Percentiles rank a stretch among this genome's conserved stretches.
Evolutionary conservation across 1,140 invertebrate species (phyloP).

Genomic region (Mya arenaria): DNA sequence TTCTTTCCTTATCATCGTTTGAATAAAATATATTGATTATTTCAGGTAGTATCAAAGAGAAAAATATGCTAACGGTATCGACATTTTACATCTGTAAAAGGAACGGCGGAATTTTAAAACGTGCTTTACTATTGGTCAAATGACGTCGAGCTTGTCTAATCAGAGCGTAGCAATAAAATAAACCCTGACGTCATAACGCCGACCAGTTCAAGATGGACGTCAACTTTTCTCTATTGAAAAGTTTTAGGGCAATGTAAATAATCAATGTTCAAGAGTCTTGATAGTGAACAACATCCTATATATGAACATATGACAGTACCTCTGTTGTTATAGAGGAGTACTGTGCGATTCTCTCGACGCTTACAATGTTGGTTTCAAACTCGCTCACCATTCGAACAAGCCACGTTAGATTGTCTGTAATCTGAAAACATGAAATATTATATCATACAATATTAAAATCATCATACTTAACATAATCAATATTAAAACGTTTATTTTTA

Average conservation of each 20-base stretch:
- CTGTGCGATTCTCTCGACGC: slow-evolving; percentile 97
- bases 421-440: slow-evolving; percentile 53
- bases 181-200: background rate
- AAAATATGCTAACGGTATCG: too few relatives aligned
- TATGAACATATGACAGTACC: slow-evolving; percentile 56
- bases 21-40: too few relatives aligned
- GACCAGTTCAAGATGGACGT: background rate
- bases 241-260: background rate
- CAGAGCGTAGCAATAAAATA: background rate
- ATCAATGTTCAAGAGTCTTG: background rate
- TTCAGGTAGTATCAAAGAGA: too few relatives aligned
- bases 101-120: too few relatives aligned
- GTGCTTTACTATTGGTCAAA: too few relatives aligned
- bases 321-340: slow-evolving; percentile 89
- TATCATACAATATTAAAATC: background rate
- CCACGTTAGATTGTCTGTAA: slow-evolving; percentile 62
- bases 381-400: slow-evolving; percentile 96
- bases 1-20: too few relatives aligned
- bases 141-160: background rate
- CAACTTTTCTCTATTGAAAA: background rate
- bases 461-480: background rate
- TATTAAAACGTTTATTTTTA: background rate
- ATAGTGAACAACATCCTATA: background rate
- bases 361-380: slow-evolving; percentile 97
- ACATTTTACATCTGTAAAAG: too few relatives aligned